A percentile compares a stretch with the other conserved stretches of the same genome.
Evolutionary conservation across 2,888 invertebrate genomes (phyloP).

Genomic region (Steinernema hermaphroditum): DNA sequence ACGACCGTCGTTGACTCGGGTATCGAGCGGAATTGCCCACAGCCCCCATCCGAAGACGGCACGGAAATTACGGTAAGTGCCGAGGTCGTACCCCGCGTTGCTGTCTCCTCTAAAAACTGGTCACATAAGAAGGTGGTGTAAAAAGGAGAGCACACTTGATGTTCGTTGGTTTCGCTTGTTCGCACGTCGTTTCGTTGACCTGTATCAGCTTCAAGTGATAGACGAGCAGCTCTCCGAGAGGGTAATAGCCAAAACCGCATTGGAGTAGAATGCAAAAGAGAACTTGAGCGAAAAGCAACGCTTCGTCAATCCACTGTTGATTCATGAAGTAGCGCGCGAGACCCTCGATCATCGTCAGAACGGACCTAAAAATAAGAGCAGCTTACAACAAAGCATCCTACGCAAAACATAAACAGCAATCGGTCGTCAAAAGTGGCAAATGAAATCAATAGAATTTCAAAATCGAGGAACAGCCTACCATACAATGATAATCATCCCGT

Average conservation of each 20-base stretch:
- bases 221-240: constrained; percentile 51
- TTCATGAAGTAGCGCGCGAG: constrained; percentile 49
- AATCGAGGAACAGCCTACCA: constrained; percentile 37
- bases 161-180: constrained; percentile 57
- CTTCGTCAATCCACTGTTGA: constrained; percentile 44
- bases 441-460: constrained; percentile 26
- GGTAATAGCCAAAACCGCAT: constrained; percentile 44
- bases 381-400: too few species aligned
- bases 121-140: too few species aligned
- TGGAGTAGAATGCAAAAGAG: constrained; percentile 28
- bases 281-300: constrained; percentile 38
- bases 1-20: constrained; percentile 48
- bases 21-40: constrained; percentile 52
- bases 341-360: constrained; percentile 46
- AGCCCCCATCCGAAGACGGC: constrained; percentile 55
- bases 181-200: constrained; percentile 59
- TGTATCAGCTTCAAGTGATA: constrained; percentile 49
- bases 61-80: constrained; percentile 45
- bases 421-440: too few species aligned
- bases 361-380: constrained; percentile 36
- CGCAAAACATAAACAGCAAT: too few species aligned
- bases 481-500: constrained; percentile 43
- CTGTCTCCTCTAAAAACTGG: constrained; percentile 44
- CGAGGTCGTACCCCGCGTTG: constrained; percentile 53
- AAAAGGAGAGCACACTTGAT: constrained; percentile 39